These are phyloP conservation scores for Phymorhynchus buccinoides DNA, from an alignment of 1,140 invertebrate genomes.

Conservation along the genomic window DNA sequence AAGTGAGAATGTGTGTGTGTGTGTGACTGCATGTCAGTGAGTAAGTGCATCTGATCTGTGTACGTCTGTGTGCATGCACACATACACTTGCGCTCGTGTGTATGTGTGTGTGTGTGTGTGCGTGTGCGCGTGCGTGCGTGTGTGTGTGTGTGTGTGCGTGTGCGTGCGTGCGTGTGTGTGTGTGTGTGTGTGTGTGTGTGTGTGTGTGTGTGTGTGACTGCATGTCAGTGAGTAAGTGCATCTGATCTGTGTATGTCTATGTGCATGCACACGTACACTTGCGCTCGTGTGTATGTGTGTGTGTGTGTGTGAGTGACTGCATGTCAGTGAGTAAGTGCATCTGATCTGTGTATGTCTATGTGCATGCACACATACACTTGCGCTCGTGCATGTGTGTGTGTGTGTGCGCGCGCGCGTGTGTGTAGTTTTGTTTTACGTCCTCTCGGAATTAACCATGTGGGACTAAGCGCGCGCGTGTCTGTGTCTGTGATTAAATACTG, in stretches of 20 bases:
- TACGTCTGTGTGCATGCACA: not conserved
- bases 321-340: not conserved
- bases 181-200: too few species aligned
- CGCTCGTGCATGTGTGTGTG: not conserved
- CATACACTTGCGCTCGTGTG: not conserved
- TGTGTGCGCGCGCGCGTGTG: too few species aligned
- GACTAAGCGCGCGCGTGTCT: too few species aligned
- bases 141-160: not conserved
- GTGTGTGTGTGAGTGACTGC: not conserved
- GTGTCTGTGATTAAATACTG: too few species aligned
- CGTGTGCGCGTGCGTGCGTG: not conserved
- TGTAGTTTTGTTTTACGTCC: too few species aligned
- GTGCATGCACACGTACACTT: not conserved
- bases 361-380: not conserved
- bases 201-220: not conserved
- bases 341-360: not conserved
- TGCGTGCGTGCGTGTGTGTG: not conserved
- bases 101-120: slow-evolving; percentile 28
- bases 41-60: not conserved
- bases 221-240: not conserved
- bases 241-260: not conserved
- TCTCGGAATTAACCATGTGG: too few species aligned
- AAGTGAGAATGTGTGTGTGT: not conserved
- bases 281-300: not conserved
- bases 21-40: not conserved